Conservation (phyloP, 2,113 vertebrate species). For the Theristicus caerulescens region DNA sequence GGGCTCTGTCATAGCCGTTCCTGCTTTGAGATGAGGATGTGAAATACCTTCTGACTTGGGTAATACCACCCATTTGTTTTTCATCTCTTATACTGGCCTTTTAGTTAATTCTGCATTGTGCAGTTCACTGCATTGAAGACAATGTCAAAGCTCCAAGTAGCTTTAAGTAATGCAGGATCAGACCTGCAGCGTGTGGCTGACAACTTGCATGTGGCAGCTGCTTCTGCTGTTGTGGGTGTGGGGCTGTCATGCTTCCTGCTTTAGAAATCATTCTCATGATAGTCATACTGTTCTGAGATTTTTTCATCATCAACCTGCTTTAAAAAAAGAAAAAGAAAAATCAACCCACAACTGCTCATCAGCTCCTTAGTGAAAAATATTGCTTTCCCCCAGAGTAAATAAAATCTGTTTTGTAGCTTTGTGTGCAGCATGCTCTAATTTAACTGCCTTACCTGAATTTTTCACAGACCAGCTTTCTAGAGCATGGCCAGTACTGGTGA, state of each 20-base stretch:
- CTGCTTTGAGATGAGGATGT: background rate
- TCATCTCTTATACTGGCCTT: background rate
- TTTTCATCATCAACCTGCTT: conserved; percentile 44
- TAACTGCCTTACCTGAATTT: background rate
- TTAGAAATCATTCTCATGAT: conserved; percentile 61
- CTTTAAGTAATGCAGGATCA: background rate
- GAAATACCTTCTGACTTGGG: background rate
- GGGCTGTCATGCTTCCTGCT: conserved; percentile 60
- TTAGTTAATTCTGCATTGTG: background rate
- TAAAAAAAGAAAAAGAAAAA: conserved; percentile 49
- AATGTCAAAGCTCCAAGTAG: background rate
- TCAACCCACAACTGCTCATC: conserved; percentile 29
- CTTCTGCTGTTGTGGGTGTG: conserved; percentile 57
- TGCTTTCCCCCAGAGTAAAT: background rate
- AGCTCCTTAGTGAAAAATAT: background rate
- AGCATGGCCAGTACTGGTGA: background rate
- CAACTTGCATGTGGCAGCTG: conserved; percentile 54
- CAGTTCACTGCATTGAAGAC: background rate
- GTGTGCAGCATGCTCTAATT: background rate
- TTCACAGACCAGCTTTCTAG: background rate
- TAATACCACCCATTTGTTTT: background rate
- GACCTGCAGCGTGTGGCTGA: background rate
- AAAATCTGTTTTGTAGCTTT: background rate
- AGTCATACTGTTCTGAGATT: conserved; percentile 52
- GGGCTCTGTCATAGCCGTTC: background rate